phyloP scores from a whole-genome alignment of 2,888 invertebrate genomes.

The Stratiomys singularior region DNA sequence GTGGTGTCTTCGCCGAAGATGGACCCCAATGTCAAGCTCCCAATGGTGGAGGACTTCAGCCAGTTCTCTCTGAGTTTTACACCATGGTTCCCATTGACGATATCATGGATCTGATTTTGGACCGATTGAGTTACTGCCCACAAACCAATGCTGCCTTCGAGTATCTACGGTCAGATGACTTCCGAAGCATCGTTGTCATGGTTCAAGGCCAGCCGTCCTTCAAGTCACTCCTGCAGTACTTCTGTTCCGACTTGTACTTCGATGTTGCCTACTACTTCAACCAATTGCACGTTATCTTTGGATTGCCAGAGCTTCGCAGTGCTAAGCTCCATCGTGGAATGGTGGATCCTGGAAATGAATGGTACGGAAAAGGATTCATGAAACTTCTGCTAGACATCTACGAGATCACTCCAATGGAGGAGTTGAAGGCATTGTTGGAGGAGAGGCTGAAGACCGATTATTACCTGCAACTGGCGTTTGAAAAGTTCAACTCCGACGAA shows the following conservation, averaged over 20 bases:
- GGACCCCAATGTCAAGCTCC: slow-evolving; percentile 46
- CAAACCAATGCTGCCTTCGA: slow-evolving; percentile 49
- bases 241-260: slow-evolving; percentile 46
- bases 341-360: neutral
- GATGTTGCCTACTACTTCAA: slow-evolving; percentile 49
- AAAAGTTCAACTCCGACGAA: slow-evolving; percentile 45
- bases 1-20: slow-evolving; percentile 16
- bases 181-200: slow-evolving; percentile 37
- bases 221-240: slow-evolving; percentile 17
- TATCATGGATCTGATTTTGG: slow-evolving; percentile 28
- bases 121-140: slow-evolving; percentile 36
- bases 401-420: slow-evolving; percentile 39
- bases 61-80: slow-evolving; percentile 40
- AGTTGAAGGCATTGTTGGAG: slow-evolving; percentile 36
- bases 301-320: slow-evolving; percentile 40
- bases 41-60: slow-evolving; percentile 46
- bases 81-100: slow-evolving; percentile 36
- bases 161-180: slow-evolving; percentile 42
- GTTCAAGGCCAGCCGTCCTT: slow-evolving; percentile 19
- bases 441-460: slow-evolving; percentile 44
- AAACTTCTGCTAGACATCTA: slow-evolving; percentile 41
- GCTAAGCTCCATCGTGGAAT: neutral
- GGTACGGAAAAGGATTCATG: slow-evolving; percentile 7
- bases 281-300: slow-evolving; percentile 39
- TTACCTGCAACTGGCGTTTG: slow-evolving; percentile 43